Evolutionary conservation across 2,797 vertebrate genomes (phyloP).

Genomic region (Xenops minutus): DNA sequence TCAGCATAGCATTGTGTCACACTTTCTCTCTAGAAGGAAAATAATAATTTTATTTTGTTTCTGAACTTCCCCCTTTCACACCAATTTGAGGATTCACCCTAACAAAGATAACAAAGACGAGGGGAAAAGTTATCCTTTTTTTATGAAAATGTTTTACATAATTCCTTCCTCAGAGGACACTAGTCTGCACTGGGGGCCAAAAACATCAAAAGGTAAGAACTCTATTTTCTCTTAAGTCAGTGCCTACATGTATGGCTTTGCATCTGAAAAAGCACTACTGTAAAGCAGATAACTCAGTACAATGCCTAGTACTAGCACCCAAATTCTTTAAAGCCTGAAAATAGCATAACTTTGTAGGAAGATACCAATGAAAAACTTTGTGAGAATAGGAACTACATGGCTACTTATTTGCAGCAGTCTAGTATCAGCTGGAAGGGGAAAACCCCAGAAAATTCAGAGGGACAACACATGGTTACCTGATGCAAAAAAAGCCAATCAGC

Average conservation of each 20-base stretch:
- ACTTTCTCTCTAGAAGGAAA: not conserved
- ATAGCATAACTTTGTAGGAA: not conserved
- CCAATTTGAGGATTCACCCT: not conserved
- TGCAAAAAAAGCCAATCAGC: not conserved
- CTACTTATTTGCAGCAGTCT: not conserved
- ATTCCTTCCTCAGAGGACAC: not conserved
- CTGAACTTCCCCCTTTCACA: not conserved
- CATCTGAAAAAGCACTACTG: not conserved
- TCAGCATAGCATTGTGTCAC: not conserved
- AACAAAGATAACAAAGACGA: not conserved
- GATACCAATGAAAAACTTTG: not conserved
- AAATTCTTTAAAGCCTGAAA: not conserved
- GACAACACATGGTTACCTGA: not conserved
- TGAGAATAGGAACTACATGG: not conserved
- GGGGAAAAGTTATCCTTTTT: not conserved
- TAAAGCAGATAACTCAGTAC: not conserved
- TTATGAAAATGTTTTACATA: not conserved
- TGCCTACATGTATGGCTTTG: not conserved
- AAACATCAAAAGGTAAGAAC: not conserved
- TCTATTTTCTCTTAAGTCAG: not conserved
- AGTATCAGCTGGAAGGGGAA: not conserved
- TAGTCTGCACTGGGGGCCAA: not conserved
- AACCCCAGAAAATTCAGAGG: not conserved
- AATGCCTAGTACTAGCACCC: not conserved
- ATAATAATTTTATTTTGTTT: not conserved